These are phyloP conservation scores for Rallus limicola DNA, from an alignment of 2,113 vertebrate genomes.

Conservation along the genomic window DNA sequence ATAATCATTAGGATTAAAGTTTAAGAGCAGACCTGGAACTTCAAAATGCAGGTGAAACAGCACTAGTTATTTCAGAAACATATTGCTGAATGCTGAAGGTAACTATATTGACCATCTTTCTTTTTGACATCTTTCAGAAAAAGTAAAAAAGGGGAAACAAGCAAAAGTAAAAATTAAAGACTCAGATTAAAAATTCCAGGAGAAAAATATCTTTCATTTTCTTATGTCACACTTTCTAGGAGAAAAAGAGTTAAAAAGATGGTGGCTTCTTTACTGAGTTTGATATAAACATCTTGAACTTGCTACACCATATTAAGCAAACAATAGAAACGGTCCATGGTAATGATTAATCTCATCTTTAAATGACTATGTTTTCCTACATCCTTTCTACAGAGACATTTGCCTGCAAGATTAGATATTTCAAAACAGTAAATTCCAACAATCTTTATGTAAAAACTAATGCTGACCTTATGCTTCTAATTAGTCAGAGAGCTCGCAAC, in stretches of 20 bases:
- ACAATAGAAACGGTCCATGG: neutral
- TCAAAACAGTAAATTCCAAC: conserved; percentile 66
- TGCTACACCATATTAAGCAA: neutral
- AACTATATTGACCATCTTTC: neutral
- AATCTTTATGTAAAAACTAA: conserved; percentile 44
- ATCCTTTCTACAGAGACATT: conserved; percentile 13
- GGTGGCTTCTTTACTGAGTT: neutral
- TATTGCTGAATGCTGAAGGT: neutral
- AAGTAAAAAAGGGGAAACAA: neutral
- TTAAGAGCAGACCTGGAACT: neutral
- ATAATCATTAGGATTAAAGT: neutral
- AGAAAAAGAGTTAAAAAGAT: neutral
- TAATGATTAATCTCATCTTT: neutral
- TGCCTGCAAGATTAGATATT: conserved; percentile 18
- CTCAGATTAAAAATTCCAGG: neutral
- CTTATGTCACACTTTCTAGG: neutral
- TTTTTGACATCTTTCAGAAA: neutral
- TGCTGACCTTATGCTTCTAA: conserved; percentile 62
- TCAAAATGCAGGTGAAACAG: conserved; percentile 10
- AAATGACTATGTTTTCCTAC: neutral
- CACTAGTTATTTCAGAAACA: conserved; percentile 26
- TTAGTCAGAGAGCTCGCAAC: conserved; percentile 66
- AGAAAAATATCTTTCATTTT: neutral
- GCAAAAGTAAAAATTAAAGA: conserved; percentile 22
- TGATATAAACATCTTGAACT: neutral